Base-by-base conservation (phyloP, 2,888 invertebrate species). In the Barypeithes pellucidus region DNA sequence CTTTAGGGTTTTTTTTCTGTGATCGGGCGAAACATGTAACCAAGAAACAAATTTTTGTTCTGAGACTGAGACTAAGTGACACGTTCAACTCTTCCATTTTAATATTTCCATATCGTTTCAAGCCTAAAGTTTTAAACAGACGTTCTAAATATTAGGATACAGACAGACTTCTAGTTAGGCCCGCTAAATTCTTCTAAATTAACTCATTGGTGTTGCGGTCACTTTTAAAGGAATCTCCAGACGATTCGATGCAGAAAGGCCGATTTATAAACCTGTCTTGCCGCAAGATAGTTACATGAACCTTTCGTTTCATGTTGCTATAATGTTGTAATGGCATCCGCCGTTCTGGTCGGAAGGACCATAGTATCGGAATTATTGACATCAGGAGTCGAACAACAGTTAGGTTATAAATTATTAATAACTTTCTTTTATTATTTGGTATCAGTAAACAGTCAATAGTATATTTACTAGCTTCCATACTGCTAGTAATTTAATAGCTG, bases 191-290 rank as follows among this genome's bases (percentile, higher is more conserved):
- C 29, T 61, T 68, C 50, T 68, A 69, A 69, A 69, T 54, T 69
- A 41, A 62, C 62, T 62, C 69, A 68, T 68, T 50, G 61, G 33
- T 59, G 45, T 61, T 43, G 33, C 61, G 60, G 59, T 12, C 62
- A 63, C 43, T 69, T 54, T 69, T 22, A 62, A 62, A 67, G 43
- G 61, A 72, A 72, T 72, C 72, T 66, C 60, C 47, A 66, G 70
- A 39, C 66, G 66, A 54, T 54, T 67, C 70, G 71, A 75, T 70
- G 70, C 67, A 75, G 66, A 71, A 75, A 66, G 24, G 14, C 57
- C 74, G 67, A 75, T 75, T 75, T 75, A 73, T 75, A 75, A 75
- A 75, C 74, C 74, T 71, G 74, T 75, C 74, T 63, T 61, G 74
- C 67, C 71, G 20, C 63, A 67, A 71, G 74, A 70, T 33, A 65